These are phyloP conservation scores for Zophobas morio DNA, from an alignment of 1,140 invertebrate genomes.

Conservation along the genomic window DNA sequence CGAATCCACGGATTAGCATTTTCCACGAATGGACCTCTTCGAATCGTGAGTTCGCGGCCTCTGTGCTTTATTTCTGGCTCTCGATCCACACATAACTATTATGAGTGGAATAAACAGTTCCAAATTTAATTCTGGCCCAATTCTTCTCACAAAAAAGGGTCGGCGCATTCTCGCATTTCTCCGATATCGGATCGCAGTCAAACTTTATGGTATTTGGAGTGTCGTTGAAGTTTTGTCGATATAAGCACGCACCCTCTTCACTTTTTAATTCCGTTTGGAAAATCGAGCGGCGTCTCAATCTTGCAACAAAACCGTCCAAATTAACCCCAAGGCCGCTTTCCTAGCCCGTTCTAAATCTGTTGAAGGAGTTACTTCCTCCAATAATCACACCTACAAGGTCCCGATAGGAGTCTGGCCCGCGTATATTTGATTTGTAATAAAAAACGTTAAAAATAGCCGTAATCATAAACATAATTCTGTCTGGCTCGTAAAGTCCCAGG, in stretches of 20 bases:
- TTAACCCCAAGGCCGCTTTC: conserved; percentile 1
- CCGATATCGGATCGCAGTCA: not conserved
- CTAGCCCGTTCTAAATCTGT: conserved; percentile 5
- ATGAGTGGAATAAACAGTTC: too few relatives aligned
- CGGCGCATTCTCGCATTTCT: not conserved
- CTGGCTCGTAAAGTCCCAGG: conserved; percentile 37
- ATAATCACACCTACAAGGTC: conserved; percentile 15
- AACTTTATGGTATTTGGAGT: conserved; percentile 13
- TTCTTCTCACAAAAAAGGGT: too few relatives aligned
- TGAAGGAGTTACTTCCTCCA: conserved; percentile 8
- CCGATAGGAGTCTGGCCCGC: not conserved
- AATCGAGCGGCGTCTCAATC: not conserved
- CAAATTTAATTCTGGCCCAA: too few relatives aligned
- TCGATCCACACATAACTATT: too few relatives aligned
- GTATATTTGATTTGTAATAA: conserved; percentile 34
- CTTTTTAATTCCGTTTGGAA: not conserved
- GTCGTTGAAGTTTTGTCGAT: conserved; percentile 16
- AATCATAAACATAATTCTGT: conserved; percentile 42
- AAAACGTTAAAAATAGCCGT: conserved; percentile 38
- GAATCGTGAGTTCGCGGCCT: too few relatives aligned
- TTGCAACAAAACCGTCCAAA: not conserved
- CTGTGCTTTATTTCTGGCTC: too few relatives aligned
- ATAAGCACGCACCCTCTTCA: not conserved
- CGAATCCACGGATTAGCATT: too few relatives aligned
- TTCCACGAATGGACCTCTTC: too few relatives aligned